Conservation (phyloP, 1,140 invertebrate species). For the Bombus impatiens region DNA sequence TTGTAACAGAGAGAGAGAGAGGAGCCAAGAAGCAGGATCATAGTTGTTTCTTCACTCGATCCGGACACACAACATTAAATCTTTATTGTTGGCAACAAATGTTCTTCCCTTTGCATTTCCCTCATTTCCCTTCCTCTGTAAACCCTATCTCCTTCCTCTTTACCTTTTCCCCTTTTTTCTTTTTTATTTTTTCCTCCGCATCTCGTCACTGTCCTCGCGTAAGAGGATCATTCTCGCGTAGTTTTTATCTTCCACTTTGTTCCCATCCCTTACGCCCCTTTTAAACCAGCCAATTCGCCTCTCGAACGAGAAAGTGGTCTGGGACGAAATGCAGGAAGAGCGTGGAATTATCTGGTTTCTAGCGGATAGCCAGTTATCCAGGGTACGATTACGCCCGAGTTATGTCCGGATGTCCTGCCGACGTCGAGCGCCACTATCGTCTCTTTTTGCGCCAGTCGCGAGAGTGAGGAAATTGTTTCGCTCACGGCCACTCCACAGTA, state of each 20-base stretch:
- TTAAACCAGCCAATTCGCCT: constrained; percentile 65
- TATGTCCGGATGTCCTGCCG: constrained; percentile 58
- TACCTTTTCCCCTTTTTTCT: not conserved
- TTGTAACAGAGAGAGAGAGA: no score
- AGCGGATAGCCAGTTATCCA: constrained; percentile 63
- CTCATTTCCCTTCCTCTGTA: constrained; percentile 2
- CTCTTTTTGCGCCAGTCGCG: constrained; percentile 38
- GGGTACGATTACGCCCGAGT: constrained; percentile 62
- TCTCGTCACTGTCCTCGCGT: constrained; percentile 40
- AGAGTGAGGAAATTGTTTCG: constrained; percentile 57
- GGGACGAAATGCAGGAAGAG: constrained; percentile 57
- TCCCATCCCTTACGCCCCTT: constrained; percentile 54
- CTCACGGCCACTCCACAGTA: constrained; percentile 21
- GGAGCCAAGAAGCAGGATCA: not conserved
- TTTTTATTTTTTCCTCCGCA: constrained; percentile 45
- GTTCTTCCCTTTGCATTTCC: constrained; percentile 9
- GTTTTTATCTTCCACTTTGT: constrained; percentile 64
- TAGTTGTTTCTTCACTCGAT: not conserved
- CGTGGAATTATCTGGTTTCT: constrained; percentile 63
- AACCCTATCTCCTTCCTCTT: not conserved
- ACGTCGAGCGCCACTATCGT: constrained; percentile 26
- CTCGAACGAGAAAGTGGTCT: constrained; percentile 59
- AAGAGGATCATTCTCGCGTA: constrained; percentile 55
- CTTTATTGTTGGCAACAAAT: constrained; percentile 51
- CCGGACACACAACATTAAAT: constrained; percentile 35